Evolutionary conservation across 2,888 invertebrate genomes (phyloP).

Genomic region (Lumbricus terrestris): DNA sequence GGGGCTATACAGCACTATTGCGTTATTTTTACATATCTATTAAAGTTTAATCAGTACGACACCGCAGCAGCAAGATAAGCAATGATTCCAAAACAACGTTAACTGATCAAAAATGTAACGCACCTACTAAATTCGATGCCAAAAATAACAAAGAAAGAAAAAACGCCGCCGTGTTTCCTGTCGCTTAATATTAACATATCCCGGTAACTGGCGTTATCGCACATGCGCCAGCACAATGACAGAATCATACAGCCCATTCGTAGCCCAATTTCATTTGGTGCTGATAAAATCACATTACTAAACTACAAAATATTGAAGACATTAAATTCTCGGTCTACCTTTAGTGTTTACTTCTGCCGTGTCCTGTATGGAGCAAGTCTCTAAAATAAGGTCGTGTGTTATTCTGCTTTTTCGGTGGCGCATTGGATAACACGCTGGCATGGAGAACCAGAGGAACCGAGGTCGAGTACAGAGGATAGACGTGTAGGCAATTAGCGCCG

Average conservation of each 20-base stretch:
- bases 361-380: too few species aligned
- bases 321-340: too few species aligned
- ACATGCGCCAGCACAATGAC: neutral
- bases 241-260: neutral
- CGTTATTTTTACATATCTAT: neutral
- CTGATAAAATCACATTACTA: too few species aligned
- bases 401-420: too few species aligned
- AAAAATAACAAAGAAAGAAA: neutral
- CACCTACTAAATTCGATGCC: neutral
- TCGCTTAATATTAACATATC: neutral
- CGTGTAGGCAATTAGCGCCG: too few species aligned
- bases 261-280: neutral
- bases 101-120: neutral
- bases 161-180: constrained; percentile 3
- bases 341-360: too few species aligned
- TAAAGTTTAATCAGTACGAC: neutral
- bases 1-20: neutral
- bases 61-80: neutral
- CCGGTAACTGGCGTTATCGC: neutral
- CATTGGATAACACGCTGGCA: too few species aligned
- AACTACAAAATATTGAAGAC: too few species aligned
- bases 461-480: too few species aligned
- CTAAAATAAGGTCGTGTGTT: too few species aligned
- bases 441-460: too few species aligned
- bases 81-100: neutral